Conservation (phyloP, 2,797 vertebrate genomes). For the Zalophus californianus region DNA sequence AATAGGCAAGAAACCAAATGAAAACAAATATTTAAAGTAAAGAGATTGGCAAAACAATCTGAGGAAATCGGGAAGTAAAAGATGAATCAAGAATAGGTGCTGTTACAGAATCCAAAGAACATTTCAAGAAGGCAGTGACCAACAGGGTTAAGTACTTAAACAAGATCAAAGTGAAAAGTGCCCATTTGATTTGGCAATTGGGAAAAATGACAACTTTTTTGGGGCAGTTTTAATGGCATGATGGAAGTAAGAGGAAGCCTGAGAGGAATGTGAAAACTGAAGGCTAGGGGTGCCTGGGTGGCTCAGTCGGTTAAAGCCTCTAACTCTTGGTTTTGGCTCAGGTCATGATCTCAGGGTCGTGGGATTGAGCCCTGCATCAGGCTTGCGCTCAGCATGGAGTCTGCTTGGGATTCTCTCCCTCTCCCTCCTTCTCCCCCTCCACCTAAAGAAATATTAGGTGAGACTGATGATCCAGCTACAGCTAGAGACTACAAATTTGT, state of each 20-base stretch:
- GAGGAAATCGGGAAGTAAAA: slow-evolving; percentile 16
- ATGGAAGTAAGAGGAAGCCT: neutral
- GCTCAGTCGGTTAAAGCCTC: too few species aligned
- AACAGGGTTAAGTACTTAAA: neutral
- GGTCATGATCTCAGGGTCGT: too few species aligned
- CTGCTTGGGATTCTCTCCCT: too few species aligned
- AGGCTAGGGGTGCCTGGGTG: neutral
- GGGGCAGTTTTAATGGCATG: neutral
- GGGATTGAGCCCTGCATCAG: too few species aligned
- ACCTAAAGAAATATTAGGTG: neutral
- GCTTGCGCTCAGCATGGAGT: too few species aligned
- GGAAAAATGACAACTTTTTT: neutral
- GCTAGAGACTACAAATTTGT: neutral
- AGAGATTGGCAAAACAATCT: neutral
- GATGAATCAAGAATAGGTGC: neutral
- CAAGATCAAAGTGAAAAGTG: slow-evolving; percentile 33
- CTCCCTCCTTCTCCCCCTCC: too few species aligned
- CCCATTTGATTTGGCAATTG: neutral
- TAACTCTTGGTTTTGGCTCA: too few species aligned
- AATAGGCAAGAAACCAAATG: neutral
- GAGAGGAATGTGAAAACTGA: slow-evolving; percentile 27
- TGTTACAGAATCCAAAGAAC: neutral
- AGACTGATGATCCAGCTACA: neutral
- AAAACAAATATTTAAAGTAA: slow-evolving; percentile 21
- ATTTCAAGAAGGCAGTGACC: slow-evolving; percentile 10